Evolutionary conservation across 2,113 vertebrate species (phyloP).

Genomic region (Myrmecobius fasciatus): DNA sequence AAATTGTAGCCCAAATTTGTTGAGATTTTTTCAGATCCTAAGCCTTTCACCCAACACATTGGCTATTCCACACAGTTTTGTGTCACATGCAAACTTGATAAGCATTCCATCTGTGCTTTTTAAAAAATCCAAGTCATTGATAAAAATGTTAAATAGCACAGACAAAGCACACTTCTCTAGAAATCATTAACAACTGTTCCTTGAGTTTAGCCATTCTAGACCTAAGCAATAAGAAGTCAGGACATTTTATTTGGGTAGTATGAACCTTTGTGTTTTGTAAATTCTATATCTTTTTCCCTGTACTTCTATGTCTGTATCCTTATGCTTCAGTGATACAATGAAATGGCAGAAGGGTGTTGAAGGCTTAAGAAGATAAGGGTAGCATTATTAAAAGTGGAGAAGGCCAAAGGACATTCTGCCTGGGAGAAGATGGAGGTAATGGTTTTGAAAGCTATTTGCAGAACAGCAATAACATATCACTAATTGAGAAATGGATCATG

Average conservation of each 20-base stretch:
- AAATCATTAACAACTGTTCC: background rate
- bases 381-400: background rate
- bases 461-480: conserved; percentile 19
- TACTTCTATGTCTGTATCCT: background rate
- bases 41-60: background rate
- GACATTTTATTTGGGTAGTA: background rate
- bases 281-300: background rate
- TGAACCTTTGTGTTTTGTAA: background rate
- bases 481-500: conserved; percentile 43
- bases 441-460: conserved; percentile 41
- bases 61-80: background rate
- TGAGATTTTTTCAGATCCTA: background rate
- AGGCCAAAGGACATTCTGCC: background rate
- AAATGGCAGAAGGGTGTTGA: background rate
- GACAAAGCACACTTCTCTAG: background rate
- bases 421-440: background rate
- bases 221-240: background rate
- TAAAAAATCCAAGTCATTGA: background rate
- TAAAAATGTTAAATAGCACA: background rate
- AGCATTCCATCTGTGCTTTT: background rate
- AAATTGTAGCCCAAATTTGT: background rate
- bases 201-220: background rate
- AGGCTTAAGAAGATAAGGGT: background rate
- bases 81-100: background rate
- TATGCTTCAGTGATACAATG: background rate